A percentile compares a stretch with the other conserved stretches of the same genome.
Evolutionary conservation across 2,888 invertebrate genomes (phyloP).

Genomic region (Erebia palarica): DNA sequence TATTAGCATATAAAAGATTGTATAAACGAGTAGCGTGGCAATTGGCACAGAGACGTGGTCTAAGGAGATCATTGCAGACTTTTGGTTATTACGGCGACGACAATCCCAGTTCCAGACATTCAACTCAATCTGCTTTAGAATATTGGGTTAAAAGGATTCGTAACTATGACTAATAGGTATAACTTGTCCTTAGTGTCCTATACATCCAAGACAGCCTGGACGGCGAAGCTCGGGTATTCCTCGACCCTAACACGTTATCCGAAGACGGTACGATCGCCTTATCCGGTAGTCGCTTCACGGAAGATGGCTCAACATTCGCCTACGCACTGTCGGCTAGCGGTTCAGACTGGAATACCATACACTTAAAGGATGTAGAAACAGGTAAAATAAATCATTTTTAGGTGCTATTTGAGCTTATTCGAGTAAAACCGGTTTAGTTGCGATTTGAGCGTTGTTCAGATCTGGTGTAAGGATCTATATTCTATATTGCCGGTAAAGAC

Average conservation of each 20-base stretch:
- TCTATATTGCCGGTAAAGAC: no score
- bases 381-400: constrained; percentile 63
- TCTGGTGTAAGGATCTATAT: no score
- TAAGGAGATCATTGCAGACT: no score
- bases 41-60: no score
- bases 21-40: no score
- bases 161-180: background rate
- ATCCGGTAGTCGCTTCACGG: constrained; percentile 89
- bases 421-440: no score
- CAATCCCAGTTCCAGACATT: no score
- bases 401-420: no score
- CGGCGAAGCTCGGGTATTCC: constrained; percentile 90
- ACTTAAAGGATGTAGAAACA: constrained; percentile 88
- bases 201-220: constrained; percentile 92
- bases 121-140: no score
- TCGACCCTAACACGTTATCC: constrained; percentile 97
- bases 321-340: constrained; percentile 96
- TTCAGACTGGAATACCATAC: constrained; percentile 97
- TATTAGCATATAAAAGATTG: no score
- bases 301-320: constrained; percentile 94
- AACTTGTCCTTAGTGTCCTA: constrained; percentile 86
- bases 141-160: background rate
- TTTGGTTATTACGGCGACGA: no score
- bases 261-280: constrained; percentile 95
- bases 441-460: no score